Percentiles rank a stretch among this genome's conserved stretches.
phyloP scores from a whole-genome alignment of 2,888 invertebrate genomes.

The Ptycholaimellus sp. region DNA sequence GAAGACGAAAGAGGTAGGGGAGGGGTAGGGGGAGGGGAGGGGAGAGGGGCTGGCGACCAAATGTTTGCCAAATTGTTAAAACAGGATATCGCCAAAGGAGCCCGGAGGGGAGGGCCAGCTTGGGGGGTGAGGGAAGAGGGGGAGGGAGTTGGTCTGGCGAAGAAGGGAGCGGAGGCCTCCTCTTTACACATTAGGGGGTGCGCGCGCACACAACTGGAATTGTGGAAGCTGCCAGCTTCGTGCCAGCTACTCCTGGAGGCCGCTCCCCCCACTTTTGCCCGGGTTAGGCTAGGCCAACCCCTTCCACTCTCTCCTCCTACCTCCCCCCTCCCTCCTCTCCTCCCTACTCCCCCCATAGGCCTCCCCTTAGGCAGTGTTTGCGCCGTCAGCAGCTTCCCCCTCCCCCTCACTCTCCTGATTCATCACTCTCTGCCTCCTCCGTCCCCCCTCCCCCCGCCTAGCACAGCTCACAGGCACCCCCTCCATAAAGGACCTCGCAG shows the following conservation, averaged over 20 bases:
- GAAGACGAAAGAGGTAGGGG: no score
- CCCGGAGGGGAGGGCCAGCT: no score
- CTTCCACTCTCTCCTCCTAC: slow-evolving; percentile 9
- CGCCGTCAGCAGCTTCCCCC: background rate
- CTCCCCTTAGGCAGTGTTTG: background rate
- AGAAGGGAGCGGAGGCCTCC: no score
- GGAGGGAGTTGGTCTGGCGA: no score
- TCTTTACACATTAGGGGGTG: no score
- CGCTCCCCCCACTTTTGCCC: slow-evolving; percentile 13
- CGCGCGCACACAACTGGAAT: no score
- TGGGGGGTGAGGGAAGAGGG: no score
- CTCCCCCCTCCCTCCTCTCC: background rate
- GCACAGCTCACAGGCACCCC: background rate
- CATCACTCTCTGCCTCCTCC: slow-evolving; percentile 1
- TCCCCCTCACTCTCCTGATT: background rate
- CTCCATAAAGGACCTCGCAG: background rate
- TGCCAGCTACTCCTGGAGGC: slow-evolving; percentile 11
- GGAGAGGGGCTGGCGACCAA: no score
- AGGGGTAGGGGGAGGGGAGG: no score
- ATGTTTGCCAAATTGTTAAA: no score
- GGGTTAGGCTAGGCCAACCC: slow-evolving; percentile 10
- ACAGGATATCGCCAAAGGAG: no score
- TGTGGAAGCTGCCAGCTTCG: no score
- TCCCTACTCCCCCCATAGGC: background rate
- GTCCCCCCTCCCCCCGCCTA: background rate